Conservation (phyloP, 2,113 vertebrate species). For the Leptosomus discolor region DNA sequence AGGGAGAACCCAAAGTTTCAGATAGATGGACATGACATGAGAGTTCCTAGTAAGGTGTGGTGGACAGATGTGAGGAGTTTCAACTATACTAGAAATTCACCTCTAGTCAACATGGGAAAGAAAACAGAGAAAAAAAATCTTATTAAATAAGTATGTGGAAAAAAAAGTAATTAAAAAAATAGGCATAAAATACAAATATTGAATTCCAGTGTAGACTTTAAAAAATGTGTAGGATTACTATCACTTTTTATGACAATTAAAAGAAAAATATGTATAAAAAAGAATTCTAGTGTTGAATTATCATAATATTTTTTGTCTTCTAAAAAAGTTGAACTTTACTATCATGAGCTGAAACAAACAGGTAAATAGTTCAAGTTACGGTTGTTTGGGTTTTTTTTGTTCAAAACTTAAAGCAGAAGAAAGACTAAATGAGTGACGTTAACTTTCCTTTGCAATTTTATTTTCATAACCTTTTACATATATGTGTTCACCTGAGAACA, state of each 20-base stretch:
- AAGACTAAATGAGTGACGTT: neutral
- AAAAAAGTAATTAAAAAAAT: neutral
- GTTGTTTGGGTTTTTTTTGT: neutral
- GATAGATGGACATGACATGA: neutral
- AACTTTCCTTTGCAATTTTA: neutral
- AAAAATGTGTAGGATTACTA: neutral
- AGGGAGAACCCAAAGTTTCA: neutral
- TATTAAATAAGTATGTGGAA: neutral
- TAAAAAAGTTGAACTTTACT: neutral
- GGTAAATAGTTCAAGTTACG: neutral
- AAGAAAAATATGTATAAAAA: neutral
- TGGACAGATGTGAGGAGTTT: fast-evolving
- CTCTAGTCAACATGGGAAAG: neutral
- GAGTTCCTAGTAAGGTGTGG: neutral
- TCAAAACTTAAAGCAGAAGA: neutral
- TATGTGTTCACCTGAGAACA: neutral
- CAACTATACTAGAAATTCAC: neutral
- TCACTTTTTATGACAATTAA: neutral
- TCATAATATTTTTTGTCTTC: neutral
- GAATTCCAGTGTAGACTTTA: neutral
- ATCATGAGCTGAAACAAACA: neutral
- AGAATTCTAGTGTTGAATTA: neutral
- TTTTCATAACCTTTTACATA: neutral
- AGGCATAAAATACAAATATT: neutral
- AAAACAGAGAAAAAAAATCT: neutral